Evolutionary conservation across 2,888 invertebrate species (phyloP), one percentile per base, ranked within the genome.

Genomic region (Drosophila bunnanda): DNA sequence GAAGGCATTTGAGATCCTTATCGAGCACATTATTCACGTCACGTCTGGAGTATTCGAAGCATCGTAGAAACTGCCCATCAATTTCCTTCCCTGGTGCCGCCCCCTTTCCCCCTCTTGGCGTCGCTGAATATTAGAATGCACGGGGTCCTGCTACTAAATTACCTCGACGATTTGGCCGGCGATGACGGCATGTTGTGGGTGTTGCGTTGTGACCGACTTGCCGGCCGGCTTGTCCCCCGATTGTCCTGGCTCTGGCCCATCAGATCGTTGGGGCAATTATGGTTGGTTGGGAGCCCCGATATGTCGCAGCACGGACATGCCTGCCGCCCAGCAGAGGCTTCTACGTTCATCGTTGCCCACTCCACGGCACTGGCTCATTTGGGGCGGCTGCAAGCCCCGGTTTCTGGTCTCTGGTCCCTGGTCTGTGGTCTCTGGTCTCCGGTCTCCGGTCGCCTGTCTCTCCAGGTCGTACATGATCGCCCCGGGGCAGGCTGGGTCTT

Each of bases 401-500:
- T 56, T 39, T 56, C 34, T 53, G n/a, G n/a, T n/a, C n/a, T n/a
- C n/a, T n/a, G n/a, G n/a, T 25, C 25, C 4, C 25, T 25, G 25
- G 25, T 25, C 25, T 25, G 3, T 25, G 25, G 25, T 25, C 78
- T 77, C 79, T 88, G 78, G 78, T 57, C 58, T 57, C 36, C 36
- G 34, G 32, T n/a, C 53, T 36, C 53, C n/a, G 9, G 50, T 15
- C 32, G 32, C 15, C 13, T 15, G 50, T 50, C 22, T 53, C 58
- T 60, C 76, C 76, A 87, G 90, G 91, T 91, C 84, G 89, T 90
- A 89, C 90, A 88, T 82, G 90, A 91, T 90, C 88, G 88, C 90
- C 91, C 86, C 75, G 67, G 76, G 90, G 89, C 87, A 74, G 67
- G 36, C 36, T 46, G 61, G 44, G 48, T 60, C 80, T 79, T 78